Percentiles rank a stretch among this genome's conserved stretches.
These are phyloP conservation scores for Buteo buteo DNA, from an alignment of 2,113 vertebrate species.

Conservation along the genomic window DNA sequence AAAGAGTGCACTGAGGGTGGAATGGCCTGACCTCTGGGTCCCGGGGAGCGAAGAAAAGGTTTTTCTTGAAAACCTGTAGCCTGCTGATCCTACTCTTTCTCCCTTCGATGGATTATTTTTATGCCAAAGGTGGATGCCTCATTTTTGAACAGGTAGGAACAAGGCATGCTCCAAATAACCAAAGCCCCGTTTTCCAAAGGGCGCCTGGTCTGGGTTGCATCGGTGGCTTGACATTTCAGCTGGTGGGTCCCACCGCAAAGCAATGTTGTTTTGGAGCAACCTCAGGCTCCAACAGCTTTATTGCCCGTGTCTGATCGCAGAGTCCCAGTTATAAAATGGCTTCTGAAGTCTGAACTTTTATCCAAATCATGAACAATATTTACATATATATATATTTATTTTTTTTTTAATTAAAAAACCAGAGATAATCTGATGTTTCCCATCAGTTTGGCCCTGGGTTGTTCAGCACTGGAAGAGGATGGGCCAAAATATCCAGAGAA, in stretches of 20 bases:
- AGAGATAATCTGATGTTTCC: background rate
- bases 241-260: background rate
- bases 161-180: background rate
- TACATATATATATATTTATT: too few relatives aligned
- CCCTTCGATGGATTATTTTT: background rate
- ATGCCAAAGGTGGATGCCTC: background rate
- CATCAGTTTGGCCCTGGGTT: background rate
- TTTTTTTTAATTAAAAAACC: background rate
- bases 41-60: background rate
- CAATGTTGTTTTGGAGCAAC: fast-evolving
- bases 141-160: background rate
- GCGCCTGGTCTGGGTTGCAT: background rate
- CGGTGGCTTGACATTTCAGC: background rate
- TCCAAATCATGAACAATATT: background rate
- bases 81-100: background rate
- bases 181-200: background rate
- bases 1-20: too few relatives aligned
- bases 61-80: background rate
- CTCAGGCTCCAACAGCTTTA: background rate
- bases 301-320: fast-evolving
- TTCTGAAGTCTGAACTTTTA: background rate
- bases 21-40: background rate
- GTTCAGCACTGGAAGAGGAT: background rate
- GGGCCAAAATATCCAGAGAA: background rate
- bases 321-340: background rate